Conservation (phyloP, 2,113 vertebrate genomes). For the Lethenteron reissneri region DNA sequence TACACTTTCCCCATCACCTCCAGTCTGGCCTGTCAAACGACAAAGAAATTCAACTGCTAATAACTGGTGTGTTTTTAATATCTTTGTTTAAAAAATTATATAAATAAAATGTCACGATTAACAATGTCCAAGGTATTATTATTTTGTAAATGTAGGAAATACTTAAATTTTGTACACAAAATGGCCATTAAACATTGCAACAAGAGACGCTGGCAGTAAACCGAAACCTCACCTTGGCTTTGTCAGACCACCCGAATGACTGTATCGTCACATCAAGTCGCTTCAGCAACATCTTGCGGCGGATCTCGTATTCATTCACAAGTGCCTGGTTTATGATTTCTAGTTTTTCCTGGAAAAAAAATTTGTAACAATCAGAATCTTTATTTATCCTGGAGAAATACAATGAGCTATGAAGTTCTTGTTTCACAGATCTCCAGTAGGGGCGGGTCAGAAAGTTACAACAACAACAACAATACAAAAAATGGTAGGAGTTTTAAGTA, state of each 20-base stretch:
- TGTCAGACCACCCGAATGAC: conserved; percentile 91
- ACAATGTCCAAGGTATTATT: not conserved
- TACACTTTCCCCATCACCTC: conserved; percentile 16
- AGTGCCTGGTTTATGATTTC: conserved; percentile 90
- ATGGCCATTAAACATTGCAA: not conserved
- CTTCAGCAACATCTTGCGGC: conserved; percentile 82
- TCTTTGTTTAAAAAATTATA: too few species aligned
- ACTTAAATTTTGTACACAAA: not conserved
- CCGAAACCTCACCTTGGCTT: conserved; percentile 51
- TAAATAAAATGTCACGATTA: too few species aligned
- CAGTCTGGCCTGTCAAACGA: conserved; percentile 12
- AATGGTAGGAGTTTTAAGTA: too few species aligned
- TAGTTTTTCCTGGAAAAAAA: conserved; percentile 56
- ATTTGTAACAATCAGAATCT: too few species aligned
- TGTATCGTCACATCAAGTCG: conserved; percentile 91
- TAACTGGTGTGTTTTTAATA: too few species aligned
- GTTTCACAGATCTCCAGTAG: too few species aligned
- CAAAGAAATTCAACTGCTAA: too few species aligned
- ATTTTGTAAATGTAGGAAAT: conserved; percentile 6
- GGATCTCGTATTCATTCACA: conserved; percentile 76
- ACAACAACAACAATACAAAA: too few species aligned
- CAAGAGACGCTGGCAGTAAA: not conserved
- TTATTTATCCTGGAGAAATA: too few species aligned
- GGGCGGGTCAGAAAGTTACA: too few species aligned
- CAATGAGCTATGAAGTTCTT: too few species aligned